A percentile compares a stretch with the other conserved stretches of the same genome.
Conservation (phyloP, 1,140 invertebrate species). For the Andrena cerasifolii region DNA sequence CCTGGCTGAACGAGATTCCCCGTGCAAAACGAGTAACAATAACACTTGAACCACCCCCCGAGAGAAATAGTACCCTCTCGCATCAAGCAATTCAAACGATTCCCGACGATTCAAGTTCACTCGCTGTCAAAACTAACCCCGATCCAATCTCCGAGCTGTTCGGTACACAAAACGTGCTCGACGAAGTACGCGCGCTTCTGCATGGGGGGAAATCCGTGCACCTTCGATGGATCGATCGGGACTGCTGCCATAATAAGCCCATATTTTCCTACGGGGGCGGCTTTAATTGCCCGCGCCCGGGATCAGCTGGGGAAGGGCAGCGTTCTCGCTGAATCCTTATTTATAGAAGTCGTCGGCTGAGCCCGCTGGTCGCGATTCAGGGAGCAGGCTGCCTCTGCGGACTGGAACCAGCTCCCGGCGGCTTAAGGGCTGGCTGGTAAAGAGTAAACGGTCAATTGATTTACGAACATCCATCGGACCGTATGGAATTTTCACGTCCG, state of each 20-base stretch:
- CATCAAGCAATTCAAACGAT: too few species aligned
- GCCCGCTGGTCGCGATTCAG: constrained; percentile 50
- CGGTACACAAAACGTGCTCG: background rate
- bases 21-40: too few species aligned
- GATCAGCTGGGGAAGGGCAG: constrained; percentile 5
- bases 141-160: too few species aligned
- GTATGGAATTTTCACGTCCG: constrained; percentile 61
- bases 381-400: constrained; percentile 37
- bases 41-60: too few species aligned
- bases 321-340: constrained; percentile 53
- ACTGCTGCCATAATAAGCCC: constrained; percentile 13
- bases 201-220: background rate
- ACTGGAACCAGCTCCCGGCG: constrained; percentile 23
- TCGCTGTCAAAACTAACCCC: too few species aligned
- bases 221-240: background rate
- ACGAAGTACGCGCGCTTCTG: background rate
- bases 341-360: constrained; percentile 58
- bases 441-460: constrained; percentile 63
- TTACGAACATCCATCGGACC: constrained; percentile 54
- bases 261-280: constrained; percentile 20
- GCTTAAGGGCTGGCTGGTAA: constrained; percentile 46
- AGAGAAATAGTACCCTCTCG: too few species aligned
- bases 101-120: too few species aligned
- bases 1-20: too few species aligned
- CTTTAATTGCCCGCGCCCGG: constrained; percentile 34